Percentiles rank a stretch among this genome's conserved stretches.
Evolutionary conservation across 53 echinoderm and acorn worm species (phyloP).

Genomic region (Henricia sp.): DNA sequence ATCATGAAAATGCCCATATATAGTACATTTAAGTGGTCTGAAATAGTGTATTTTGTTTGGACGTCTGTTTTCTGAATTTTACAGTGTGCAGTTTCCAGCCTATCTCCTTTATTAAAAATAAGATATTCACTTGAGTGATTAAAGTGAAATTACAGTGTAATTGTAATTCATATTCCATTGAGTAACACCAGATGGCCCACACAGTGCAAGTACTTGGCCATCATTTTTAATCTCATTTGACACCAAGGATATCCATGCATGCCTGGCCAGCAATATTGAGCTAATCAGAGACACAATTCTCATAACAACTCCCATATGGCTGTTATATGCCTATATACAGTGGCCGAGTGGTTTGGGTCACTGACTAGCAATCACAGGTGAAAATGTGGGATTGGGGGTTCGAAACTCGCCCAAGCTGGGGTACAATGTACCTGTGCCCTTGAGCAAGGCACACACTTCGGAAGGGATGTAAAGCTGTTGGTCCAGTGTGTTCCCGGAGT

Average conservation of each 20-base stretch:
- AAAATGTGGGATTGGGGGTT: not conserved
- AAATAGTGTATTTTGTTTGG: not conserved
- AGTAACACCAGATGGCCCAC: not conserved
- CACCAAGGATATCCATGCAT: slow-evolving; percentile 11
- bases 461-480: too few relatives aligned
- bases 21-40: not conserved
- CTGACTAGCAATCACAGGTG: too few relatives aligned
- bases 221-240: slow-evolving; percentile 17
- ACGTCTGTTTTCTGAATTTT: not conserved
- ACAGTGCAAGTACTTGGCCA: slow-evolving; percentile 12
- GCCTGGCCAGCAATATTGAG: not conserved
- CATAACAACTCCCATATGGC: not conserved
- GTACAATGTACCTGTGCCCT: not conserved
- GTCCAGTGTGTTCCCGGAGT: too few relatives aligned
- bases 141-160: not conserved
- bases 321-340: not conserved
- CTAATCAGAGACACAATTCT: not conserved
- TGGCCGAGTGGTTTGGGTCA: too few relatives aligned
- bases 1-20: not conserved
- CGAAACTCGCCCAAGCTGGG: not conserved
- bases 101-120: too few relatives aligned
- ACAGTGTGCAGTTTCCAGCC: not conserved
- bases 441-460: too few relatives aligned
- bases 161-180: not conserved
- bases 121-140: not conserved